Evolutionary conservation across 2,113 vertebrate genomes (phyloP).

Genomic region (Pica pica): DNA sequence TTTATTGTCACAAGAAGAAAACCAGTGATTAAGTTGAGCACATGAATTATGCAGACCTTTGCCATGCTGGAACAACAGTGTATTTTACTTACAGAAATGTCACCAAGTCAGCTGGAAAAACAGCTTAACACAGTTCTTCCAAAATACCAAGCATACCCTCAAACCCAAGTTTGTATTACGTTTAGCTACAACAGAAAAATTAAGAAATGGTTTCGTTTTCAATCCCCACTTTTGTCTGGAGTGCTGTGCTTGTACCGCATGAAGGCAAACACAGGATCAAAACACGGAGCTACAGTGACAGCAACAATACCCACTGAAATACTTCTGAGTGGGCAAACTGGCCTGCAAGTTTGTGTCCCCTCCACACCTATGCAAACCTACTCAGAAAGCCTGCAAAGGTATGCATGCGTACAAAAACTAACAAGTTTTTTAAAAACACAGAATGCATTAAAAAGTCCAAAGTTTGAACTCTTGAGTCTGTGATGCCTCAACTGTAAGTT

Average conservation of each 20-base stretch:
- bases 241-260: neutral
- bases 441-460: neutral
- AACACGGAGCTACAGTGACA: neutral
- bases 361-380: neutral
- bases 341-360: neutral
- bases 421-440: neutral
- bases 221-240: neutral
- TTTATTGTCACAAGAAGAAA: conserved; percentile 51
- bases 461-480: neutral
- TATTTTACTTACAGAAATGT: conserved; percentile 7
- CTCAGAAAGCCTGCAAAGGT: neutral
- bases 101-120: conserved; percentile 34
- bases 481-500: neutral
- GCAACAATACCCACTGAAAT: neutral
- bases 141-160: neutral
- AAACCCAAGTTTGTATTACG: neutral
- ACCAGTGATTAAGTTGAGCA: conserved; percentile 31
- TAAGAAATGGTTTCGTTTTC: neutral
- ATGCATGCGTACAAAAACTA: neutral
- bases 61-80: conserved; percentile 10
- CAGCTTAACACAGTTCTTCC: neutral
- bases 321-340: neutral
- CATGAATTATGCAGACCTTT: conserved; percentile 43
- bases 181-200: neutral
- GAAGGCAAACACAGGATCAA: neutral